Evolutionary conservation across 2,888 invertebrate species (phyloP), one percentile per base, ranked within the genome.

Genomic region (Drosophila hamatofila): DNA sequence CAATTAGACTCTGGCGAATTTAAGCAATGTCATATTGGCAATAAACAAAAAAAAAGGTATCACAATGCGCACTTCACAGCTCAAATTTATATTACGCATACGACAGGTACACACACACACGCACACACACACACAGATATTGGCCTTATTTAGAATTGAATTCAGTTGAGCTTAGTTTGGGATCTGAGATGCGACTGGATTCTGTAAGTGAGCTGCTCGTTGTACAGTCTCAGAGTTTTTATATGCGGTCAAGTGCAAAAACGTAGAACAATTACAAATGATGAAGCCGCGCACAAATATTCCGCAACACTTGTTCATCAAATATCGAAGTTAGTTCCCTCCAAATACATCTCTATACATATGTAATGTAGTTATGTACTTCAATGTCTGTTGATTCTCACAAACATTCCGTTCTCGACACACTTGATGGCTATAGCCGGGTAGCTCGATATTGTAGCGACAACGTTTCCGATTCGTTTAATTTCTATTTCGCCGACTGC

Each of bases 251-350:
- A 27, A 52, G 16, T 11, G 25, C 9, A 11, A 21, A 11, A 21
- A 12, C 25, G 35, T 57, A 18, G 49, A 59, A 25, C 35, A 55
- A 12, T 37, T 23, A 30, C 11, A 39, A 25, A 48, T 18, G 42
- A n/a, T 23, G n/a, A 4, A 18, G 25, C 25, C 30, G 42, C 55
- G 62, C 51, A 61, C 56, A 46, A 62, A 41, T 48, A 70, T 69
- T 54, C 39, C 62, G 42, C 64, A 79, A 67, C 85, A 83, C 64
- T 88, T 84, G 84, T 85, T 88, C 72, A 73, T 86, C 64, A 73
- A 66, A 72, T 62, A 46, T 49, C 37, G 12, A 63, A 56, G 44
- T 35, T 61, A 18, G 6, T n/a, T n/a, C 23, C 14, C 25, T 25
- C 21, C 18, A 18, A 14, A 2, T 18, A 16, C 25, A 14, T 0